These are phyloP conservation scores for Cuniculus paca DNA, from an alignment of 2,797 vertebrate species.

Conservation along the genomic window DNA sequence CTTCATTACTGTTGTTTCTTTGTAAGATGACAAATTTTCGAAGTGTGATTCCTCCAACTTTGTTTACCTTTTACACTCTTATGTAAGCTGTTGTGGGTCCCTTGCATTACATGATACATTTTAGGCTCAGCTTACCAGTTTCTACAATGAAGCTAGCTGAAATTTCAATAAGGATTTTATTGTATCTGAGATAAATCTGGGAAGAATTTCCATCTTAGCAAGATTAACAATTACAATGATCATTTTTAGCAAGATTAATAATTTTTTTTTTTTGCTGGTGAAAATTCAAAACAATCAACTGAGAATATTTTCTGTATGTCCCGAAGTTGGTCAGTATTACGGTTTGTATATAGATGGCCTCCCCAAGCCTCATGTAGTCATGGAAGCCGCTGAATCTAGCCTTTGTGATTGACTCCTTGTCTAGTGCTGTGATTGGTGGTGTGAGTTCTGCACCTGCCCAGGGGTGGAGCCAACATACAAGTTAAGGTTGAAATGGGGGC, in stretches of 20 bases:
- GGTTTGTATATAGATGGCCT: too few species aligned
- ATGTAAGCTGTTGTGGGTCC: neutral
- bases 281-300: slow-evolving; percentile 1
- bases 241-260: neutral
- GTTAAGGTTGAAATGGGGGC: too few species aligned
- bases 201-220: neutral
- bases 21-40: neutral
- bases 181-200: neutral
- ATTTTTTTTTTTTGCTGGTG: neutral
- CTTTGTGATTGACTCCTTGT: too few species aligned
- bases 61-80: neutral
- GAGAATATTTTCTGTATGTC: neutral
- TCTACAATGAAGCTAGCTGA: neutral
- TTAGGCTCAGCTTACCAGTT: neutral
- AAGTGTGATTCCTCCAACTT: neutral
- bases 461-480: too few species aligned
- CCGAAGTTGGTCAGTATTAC: neutral
- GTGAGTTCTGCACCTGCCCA: too few species aligned
- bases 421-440: too few species aligned
- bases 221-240: neutral
- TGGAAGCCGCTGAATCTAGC: too few species aligned
- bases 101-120: neutral
- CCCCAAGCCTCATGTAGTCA: too few species aligned
- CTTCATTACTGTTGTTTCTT: neutral
- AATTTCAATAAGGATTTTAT: neutral